Conservation (phyloP, 1,140 invertebrate species). For the Globodera rostochiensis region DNA sequence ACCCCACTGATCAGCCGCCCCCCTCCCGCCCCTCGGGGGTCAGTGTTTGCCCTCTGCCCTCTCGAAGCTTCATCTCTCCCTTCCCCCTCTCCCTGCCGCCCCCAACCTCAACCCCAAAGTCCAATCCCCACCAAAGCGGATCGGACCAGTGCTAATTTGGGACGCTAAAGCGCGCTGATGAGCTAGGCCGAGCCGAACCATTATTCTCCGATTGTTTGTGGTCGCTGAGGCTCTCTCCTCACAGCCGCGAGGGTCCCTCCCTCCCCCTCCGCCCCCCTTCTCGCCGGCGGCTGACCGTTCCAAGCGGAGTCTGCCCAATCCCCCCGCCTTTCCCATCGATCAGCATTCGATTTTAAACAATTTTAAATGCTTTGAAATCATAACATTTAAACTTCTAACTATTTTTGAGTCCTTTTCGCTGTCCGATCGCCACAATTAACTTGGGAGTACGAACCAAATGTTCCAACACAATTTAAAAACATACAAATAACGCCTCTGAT, state of each 20-base stretch:
- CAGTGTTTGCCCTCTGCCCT: not conserved
- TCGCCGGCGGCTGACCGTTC: not conserved
- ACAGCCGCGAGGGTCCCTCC: no score
- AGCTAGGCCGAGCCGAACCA: not conserved
- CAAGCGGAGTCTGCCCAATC: not conserved
- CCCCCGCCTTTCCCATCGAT: not conserved
- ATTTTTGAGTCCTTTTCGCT: no score
- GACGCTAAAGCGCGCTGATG: not conserved
- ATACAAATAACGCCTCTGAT: no score
- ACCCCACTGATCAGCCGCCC: not conserved
- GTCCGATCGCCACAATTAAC: no score
- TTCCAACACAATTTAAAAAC: no score
- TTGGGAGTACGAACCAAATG: no score
- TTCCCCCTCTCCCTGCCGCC: no score
- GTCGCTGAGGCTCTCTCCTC: not conserved
- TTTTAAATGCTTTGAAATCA: no score
- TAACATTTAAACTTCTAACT: no score
- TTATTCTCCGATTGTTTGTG: slow-evolving; percentile 5
- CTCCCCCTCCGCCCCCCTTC: no score
- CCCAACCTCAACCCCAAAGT: not conserved
- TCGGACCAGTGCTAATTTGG: slow-evolving; percentile 3
- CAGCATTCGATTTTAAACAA: not conserved
- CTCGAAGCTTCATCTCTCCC: not conserved
- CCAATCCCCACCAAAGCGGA: not conserved
- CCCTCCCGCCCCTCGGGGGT: not conserved